Evolutionary conservation across 2,888 invertebrate genomes (phyloP).

Genomic region (Nematopogon swammerdamellus): DNA sequence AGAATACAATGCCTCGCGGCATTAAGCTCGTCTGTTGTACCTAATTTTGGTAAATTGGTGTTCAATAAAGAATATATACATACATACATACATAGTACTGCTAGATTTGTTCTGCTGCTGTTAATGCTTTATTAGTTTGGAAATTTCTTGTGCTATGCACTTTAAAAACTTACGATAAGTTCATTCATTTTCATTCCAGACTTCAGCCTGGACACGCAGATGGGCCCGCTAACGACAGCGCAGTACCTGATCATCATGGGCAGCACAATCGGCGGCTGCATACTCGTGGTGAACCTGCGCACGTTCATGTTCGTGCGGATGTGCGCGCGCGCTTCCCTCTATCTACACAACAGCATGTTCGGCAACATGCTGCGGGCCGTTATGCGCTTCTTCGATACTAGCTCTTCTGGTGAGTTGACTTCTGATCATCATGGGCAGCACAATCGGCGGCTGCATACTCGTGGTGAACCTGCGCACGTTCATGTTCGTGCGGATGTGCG

Average conservation of each 20-base stretch:
- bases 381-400: constrained; percentile 76
- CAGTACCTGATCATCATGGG: constrained; percentile 63
- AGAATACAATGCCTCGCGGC: too few relatives aligned
- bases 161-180: too few relatives aligned
- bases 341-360: constrained; percentile 71
- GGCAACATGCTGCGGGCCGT: constrained; percentile 43
- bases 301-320: constrained; percentile 63
- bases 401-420: constrained; percentile 60
- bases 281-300: constrained; percentile 56
- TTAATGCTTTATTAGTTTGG: too few relatives aligned
- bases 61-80: too few relatives aligned
- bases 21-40: too few relatives aligned
- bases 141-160: too few relatives aligned
- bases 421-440: constrained; percentile 59
- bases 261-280: constrained; percentile 41
- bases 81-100: too few relatives aligned
- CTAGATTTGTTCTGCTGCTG: too few relatives aligned
- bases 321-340: constrained; percentile 62
- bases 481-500: constrained; percentile 61
- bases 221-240: constrained; percentile 35
- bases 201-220: constrained; percentile 29
- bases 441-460: constrained; percentile 50
- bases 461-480: constrained; percentile 60
- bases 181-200: constrained; percentile 21
- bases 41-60: too few relatives aligned